Percentiles rank a stretch among this genome's conserved stretches.
Evolutionary conservation across 2,113 vertebrate species (phyloP).

Genomic region (Microcebus ravelobensis): DNA sequence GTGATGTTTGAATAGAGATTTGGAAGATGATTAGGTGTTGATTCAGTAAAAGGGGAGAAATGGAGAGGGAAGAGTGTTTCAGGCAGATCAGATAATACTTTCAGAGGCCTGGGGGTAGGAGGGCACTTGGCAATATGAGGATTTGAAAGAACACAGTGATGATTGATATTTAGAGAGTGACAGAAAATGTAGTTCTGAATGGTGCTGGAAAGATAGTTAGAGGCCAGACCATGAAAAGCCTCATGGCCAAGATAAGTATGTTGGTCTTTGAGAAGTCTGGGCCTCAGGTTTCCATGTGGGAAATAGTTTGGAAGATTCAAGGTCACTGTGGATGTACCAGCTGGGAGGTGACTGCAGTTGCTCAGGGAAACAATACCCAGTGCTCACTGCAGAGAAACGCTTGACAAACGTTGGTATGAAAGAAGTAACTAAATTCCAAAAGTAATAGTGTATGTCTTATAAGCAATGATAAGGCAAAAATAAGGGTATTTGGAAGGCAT

Average conservation of each 20-base stretch:
- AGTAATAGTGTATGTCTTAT: not conserved
- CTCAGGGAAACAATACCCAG: not conserved
- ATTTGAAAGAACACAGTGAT: not conserved
- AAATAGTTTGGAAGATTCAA: not conserved
- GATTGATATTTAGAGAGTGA: not conserved
- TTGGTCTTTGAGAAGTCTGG: not conserved
- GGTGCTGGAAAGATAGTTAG: not conserved
- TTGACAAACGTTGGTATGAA: not conserved
- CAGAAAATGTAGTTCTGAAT: not conserved
- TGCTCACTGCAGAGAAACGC: not conserved
- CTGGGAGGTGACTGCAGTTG: not conserved
- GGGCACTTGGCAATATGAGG: not conserved
- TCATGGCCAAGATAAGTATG: not conserved
- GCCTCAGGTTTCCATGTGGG: not conserved
- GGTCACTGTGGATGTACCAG: not conserved
- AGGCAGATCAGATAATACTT: not conserved
- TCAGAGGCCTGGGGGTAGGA: not conserved
- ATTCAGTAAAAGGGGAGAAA: not conserved
- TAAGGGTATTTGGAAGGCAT: not conserved
- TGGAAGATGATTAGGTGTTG: not conserved
- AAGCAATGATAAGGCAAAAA: constrained; percentile 39
- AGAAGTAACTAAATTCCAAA: not conserved
- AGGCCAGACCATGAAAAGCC: not conserved
- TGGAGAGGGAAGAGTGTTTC: not conserved
- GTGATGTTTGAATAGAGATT: constrained; percentile 24